These are phyloP conservation scores for Eriocheir sinensis DNA, from an alignment of 1,140 invertebrate genomes.

Conservation along the genomic window DNA sequence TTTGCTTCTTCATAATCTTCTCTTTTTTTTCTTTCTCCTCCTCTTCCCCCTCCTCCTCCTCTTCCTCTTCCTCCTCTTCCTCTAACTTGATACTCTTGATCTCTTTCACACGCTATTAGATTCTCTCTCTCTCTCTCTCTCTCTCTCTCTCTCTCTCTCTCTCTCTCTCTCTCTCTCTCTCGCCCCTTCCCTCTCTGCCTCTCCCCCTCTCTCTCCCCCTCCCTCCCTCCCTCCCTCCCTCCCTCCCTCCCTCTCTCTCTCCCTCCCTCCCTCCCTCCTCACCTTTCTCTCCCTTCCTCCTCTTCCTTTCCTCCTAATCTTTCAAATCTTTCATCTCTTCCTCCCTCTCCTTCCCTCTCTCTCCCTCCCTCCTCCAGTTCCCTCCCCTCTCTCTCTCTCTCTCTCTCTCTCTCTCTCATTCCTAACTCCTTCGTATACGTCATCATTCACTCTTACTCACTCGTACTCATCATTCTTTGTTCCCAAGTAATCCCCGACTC, in stretches of 20 bases:
- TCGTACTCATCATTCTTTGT: too few relatives aligned
- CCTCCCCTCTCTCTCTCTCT: too few relatives aligned
- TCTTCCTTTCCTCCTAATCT: too few relatives aligned
- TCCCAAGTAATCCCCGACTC: too few relatives aligned
- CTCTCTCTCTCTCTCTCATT: background rate
- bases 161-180: conserved; percentile 23
- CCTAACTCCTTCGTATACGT: too few relatives aligned
- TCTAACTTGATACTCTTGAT: background rate
- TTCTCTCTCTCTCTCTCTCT: background rate
- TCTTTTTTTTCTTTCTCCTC: background rate
- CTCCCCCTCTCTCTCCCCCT: conserved; percentile 15
- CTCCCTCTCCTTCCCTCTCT: conserved; percentile 6
- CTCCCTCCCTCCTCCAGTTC: background rate
- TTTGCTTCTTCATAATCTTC: background rate
- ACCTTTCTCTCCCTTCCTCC: background rate
- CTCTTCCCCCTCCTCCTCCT: background rate
- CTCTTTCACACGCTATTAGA: background rate
- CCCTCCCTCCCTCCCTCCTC: background rate
- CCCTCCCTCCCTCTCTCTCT: background rate
- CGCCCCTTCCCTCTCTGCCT: background rate
- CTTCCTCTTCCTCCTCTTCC: background rate
- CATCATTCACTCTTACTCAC: too few relatives aligned
- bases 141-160: background rate
- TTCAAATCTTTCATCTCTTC: conserved; percentile 24
- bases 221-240: background rate